Evolutionary conservation across 2,888 invertebrate species (phyloP), one percentile per base, ranked within the genome.

Genomic region (Agrotis ipsilon): DNA sequence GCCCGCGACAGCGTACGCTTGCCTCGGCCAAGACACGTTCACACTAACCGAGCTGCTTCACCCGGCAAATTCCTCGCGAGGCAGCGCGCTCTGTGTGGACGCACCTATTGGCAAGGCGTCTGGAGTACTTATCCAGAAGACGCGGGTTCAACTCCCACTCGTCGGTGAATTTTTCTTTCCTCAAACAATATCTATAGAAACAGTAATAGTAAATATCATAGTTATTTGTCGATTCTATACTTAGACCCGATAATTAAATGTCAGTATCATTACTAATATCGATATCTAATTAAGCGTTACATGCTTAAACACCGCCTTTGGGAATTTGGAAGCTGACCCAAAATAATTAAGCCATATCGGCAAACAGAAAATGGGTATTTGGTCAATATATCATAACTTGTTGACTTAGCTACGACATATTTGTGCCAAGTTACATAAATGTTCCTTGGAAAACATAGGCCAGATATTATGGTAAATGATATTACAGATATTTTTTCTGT

Each of bases 301-400:
- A 62, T 59, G 58, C n/a, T 48, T 32, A 52, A 49, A 54, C 49
- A 43, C 18, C 21, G 6, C 62, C 27, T 46, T 43, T 16, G 46
- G 39, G 54, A 66, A 55, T 71, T 72, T 21, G n/a, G 62, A 19
- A 21, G 16, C 66, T 51, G 45, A 59, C 59, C 77, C 66, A 63
- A 66, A 62, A 65, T 67, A 74, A 75, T 65, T 72, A 45, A 48
- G 55, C 46, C 27, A 13, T n/a, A 64, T 61, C 24, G 14, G 24
- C 18, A 62, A 69, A 78, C 18, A 69, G 39, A 11, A 14, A 73
- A 60, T 59, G 5, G 32, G 32, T 54, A 59, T 66, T 66, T 49
- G 66, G 21, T 54, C 57, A 64, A 69, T 74, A 69, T 64, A 78
- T 74, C 48, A 57, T 54, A 69, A 64, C 48, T 77, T 66, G 68